A percentile compares a stretch with the other conserved stretches of the same genome.
Evolutionary conservation across 2,888 invertebrate genomes (phyloP).

Genomic region (Amblyteles armatorius): DNA sequence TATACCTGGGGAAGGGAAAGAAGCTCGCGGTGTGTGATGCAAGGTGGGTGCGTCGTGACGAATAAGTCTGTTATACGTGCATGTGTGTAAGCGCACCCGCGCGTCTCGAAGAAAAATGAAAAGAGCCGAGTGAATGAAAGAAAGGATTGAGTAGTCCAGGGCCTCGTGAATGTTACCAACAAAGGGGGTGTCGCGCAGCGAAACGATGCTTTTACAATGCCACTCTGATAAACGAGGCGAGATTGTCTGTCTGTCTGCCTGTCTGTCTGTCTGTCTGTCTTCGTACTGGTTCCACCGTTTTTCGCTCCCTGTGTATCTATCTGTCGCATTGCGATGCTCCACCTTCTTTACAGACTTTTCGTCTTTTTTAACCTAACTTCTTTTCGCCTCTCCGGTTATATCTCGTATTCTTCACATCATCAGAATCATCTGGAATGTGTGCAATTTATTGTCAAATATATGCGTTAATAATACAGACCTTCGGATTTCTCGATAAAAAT

Average conservation of each 20-base stretch:
- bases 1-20: constrained; percentile 60
- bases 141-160: constrained; percentile 83
- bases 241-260: constrained; percentile 81
- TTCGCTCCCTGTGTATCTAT: constrained; percentile 61
- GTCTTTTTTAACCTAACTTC: constrained; percentile 51
- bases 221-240: constrained; percentile 84
- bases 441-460: constrained; percentile 29
- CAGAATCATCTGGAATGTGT: constrained; percentile 2
- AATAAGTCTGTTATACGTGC: constrained; percentile 42
- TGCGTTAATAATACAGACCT: constrained; percentile 30
- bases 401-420: constrained; percentile 23
- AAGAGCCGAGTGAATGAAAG: constrained; percentile 80
- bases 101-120: constrained; percentile 77
- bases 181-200: constrained; percentile 82
- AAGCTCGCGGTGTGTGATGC: constrained; percentile 47
- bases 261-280: constrained; percentile 73
- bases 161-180: constrained; percentile 80
- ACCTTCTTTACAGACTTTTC: constrained; percentile 55
- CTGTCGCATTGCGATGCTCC: constrained; percentile 51
- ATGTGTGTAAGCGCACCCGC: constrained; percentile 45
- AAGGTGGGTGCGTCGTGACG: constrained; percentile 64
- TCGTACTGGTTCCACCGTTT: constrained; percentile 55
- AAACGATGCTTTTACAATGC: constrained; percentile 81
- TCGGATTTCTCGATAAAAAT: constrained; percentile 15
- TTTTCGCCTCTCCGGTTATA: constrained; percentile 19